Conservation (phyloP, 2,888 invertebrate species). For the Himalopsyche tibetana region DNA sequence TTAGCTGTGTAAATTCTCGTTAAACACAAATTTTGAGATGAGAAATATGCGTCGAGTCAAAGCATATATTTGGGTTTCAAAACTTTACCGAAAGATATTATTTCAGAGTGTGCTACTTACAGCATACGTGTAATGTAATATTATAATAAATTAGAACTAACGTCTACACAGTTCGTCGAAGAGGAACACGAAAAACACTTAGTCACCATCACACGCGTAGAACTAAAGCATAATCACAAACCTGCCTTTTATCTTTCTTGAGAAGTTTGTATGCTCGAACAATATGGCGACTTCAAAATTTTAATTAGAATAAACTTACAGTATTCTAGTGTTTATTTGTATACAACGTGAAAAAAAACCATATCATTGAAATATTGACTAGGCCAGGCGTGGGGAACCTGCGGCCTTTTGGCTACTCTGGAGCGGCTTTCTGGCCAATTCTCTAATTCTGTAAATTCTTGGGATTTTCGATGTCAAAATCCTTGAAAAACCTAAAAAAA, state of each 20-base stretch:
- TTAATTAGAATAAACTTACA: no score
- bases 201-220: background rate
- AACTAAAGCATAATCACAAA: background rate
- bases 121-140: background rate
- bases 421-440: no score
- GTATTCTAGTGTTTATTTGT: no score
- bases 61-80: constrained; percentile 5
- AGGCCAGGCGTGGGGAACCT: no score
- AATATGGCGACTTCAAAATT: no score
- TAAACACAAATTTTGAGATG: background rate
- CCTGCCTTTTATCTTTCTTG: background rate
- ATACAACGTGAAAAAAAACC: no score
- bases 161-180: background rate
- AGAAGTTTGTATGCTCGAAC: background rate
- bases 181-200: background rate
- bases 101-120: constrained; percentile 9
- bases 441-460: no score
- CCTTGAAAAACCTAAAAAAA: no score
- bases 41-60: background rate
- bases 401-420: no score
- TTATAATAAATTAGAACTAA: background rate
- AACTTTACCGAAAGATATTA: constrained; percentile 2
- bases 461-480: no score
- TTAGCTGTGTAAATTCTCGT: no score
- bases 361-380: no score